Conservation (phyloP, 2,797 vertebrate species). For the Echeneis naucrates region DNA sequence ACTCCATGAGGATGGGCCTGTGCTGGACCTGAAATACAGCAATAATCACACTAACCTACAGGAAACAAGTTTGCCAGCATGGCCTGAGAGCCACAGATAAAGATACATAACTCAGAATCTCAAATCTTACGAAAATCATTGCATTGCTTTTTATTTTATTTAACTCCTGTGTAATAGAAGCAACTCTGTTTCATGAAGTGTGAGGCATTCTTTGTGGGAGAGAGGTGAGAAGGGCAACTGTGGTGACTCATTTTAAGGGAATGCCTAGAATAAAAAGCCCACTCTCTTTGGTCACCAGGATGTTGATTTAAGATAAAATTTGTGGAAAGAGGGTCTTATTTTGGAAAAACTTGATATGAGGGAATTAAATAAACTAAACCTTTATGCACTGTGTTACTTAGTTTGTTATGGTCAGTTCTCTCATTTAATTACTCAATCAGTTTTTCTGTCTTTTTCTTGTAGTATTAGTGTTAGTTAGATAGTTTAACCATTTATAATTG, state of each 20-base stretch:
- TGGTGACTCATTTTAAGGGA: conserved; percentile 11
- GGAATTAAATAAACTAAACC: too few relatives aligned
- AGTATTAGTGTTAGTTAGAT: too few relatives aligned
- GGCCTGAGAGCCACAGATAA: background rate
- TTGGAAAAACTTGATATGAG: too few relatives aligned
- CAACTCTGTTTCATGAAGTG: background rate
- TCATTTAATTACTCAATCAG: too few relatives aligned
- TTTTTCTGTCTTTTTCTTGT: too few relatives aligned
- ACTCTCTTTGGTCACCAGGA: conserved; percentile 30
- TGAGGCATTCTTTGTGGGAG: conserved; percentile 1
- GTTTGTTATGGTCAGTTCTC: too few relatives aligned
- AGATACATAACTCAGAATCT: background rate
- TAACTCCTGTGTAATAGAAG: background rate
- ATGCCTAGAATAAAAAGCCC: background rate
- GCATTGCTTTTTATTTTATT: too few relatives aligned
- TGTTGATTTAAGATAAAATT: conserved; percentile 53
- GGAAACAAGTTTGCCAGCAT: background rate
- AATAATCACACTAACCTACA: background rate
- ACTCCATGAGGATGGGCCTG: background rate
- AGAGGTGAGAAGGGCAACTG: conserved; percentile 1
- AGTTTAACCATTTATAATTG: too few relatives aligned
- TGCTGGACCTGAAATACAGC: background rate
- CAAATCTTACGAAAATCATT: background rate
- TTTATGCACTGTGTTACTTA: too few relatives aligned
- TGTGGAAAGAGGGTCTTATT: too few relatives aligned